Conservation (phyloP, 2,113 vertebrate genomes). For the Tachysurus fulvidraco region DNA sequence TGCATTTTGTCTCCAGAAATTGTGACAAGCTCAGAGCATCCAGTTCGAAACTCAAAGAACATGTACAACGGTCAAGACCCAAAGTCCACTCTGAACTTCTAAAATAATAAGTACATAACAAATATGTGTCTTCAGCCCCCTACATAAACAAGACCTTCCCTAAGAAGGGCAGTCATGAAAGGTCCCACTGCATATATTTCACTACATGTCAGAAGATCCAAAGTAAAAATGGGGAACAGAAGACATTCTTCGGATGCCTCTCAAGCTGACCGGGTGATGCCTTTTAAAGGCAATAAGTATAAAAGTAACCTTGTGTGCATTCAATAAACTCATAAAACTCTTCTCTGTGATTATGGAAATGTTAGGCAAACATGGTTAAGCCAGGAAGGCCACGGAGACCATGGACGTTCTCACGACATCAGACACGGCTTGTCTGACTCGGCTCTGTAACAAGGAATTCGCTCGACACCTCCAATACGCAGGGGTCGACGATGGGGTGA, state of each 20-base stretch:
- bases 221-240: conserved; percentile 54
- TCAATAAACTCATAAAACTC: conserved; percentile 46
- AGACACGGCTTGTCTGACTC: conserved; percentile 3
- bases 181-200: conserved; percentile 42
- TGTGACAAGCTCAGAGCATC: background rate
- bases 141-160: conserved; percentile 18
- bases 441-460: background rate
- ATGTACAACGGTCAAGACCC: background rate
- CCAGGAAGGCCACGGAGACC: conserved; percentile 4
- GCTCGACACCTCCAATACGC: background rate
- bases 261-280: conserved; percentile 66
- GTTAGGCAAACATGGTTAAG: conserved; percentile 56
- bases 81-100: background rate
- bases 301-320: conserved; percentile 43
- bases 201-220: conserved; percentile 30
- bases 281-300: conserved; percentile 72
- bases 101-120: background rate
- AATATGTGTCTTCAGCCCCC: background rate
- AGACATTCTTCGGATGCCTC: conserved; percentile 72
- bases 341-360: conserved; percentile 47
- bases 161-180: conserved; percentile 30
- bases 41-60: background rate
- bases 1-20: background rate
- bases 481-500: background rate
- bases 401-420: conserved; percentile 19